Conservation (phyloP, 2,888 invertebrate genomes). For the Agrilus cyanescens region DNA sequence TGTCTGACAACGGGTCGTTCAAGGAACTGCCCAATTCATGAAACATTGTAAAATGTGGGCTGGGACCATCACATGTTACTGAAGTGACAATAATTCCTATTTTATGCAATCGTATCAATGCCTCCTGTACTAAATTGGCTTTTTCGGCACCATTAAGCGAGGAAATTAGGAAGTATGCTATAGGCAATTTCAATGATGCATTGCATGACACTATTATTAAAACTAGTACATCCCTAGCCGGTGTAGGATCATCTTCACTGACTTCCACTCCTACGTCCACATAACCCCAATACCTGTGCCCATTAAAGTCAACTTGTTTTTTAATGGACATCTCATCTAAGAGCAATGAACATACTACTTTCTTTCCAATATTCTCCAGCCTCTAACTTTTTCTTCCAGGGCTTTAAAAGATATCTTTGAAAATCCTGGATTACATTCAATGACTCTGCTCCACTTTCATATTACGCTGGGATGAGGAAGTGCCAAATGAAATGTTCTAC, state of each 20-base stretch:
- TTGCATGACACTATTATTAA: background rate
- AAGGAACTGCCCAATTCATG: background rate
- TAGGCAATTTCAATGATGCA: background rate
- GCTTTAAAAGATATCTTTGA: too few relatives aligned
- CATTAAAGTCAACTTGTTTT: too few relatives aligned
- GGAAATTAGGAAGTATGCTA: slow-evolving; percentile 1
- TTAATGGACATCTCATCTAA: too few relatives aligned
- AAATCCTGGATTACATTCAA: too few relatives aligned
- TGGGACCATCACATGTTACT: slow-evolving; percentile 1
- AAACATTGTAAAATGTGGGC: background rate
- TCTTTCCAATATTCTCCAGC: too few relatives aligned
- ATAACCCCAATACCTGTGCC: too few relatives aligned
- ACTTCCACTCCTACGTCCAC: too few relatives aligned
- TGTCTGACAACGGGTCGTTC: background rate
- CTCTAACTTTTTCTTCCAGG: too few relatives aligned
- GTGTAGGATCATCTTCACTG: too few relatives aligned
- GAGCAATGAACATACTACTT: too few relatives aligned
- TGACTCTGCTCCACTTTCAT: too few relatives aligned
- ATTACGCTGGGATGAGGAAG: slow-evolving; percentile 21
- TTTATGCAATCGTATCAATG: background rate
- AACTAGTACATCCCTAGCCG: background rate
- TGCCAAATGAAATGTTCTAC: slow-evolving; percentile 20
- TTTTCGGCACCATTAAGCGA: too few relatives aligned
- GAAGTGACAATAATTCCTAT: background rate
- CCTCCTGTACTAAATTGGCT: background rate